Percentiles rank a stretch among this genome's conserved stretches.
These are phyloP conservation scores for Drosophila robusta DNA, from an alignment of 2,888 invertebrate genomes.

Conservation along the genomic window DNA sequence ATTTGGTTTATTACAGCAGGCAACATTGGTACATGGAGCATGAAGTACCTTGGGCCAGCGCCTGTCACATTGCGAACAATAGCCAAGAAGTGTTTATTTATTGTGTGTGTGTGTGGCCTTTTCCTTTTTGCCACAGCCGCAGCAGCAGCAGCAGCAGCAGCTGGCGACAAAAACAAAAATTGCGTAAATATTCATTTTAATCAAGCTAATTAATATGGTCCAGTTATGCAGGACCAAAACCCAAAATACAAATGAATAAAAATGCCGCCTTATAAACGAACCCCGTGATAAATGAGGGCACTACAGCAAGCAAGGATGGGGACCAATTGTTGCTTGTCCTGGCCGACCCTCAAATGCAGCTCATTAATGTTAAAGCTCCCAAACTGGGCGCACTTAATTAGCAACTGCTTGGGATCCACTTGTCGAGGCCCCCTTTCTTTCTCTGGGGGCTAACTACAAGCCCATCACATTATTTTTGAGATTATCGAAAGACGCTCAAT, in stretches of 20 bases:
- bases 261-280: slow-evolving; percentile 29
- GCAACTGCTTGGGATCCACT: slow-evolving; percentile 37
- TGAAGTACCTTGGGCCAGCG: slow-evolving; percentile 49
- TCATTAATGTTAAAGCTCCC: slow-evolving; percentile 54
- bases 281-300: slow-evolving; percentile 53
- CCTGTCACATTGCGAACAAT: slow-evolving; percentile 59
- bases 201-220: slow-evolving; percentile 79
- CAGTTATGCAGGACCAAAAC: slow-evolving; percentile 43
- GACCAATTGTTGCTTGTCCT: too few species aligned
- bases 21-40: slow-evolving; percentile 5
- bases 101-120: slow-evolving; percentile 38
- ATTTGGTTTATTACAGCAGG: slow-evolving; percentile 67
- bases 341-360: slow-evolving; percentile 30
- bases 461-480: slow-evolving; percentile 38
- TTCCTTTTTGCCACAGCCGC: slow-evolving; percentile 9
- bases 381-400: slow-evolving; percentile 63
- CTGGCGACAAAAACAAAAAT: slow-evolving; percentile 50
- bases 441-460: slow-evolving; percentile 45
- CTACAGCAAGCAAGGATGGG: too few species aligned
- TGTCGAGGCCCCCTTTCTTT: slow-evolving; percentile 19
- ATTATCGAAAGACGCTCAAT: slow-evolving; percentile 60
- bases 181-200: slow-evolving; percentile 76
- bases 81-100: slow-evolving; percentile 72
- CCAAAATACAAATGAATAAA: slow-evolving; percentile 39
- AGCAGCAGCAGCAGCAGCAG: slow-evolving; percentile 9